Evolutionary conservation across 2,113 vertebrate species (phyloP).

Genomic region (Corythoichthys intestinalis): DNA sequence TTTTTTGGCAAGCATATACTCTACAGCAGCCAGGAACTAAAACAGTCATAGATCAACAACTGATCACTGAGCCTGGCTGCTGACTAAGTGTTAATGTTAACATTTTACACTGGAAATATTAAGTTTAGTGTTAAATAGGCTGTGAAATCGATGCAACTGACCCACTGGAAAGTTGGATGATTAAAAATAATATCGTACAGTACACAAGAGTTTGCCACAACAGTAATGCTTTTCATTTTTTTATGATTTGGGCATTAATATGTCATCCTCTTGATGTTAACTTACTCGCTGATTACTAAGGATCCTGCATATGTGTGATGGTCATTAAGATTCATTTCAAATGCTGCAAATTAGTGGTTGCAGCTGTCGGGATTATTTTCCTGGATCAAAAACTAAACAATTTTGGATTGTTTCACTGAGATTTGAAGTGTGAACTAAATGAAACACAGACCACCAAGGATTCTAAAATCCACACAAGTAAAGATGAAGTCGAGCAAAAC

Average conservation of each 20-base stretch:
- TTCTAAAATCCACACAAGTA: not conserved
- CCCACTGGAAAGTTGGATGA: conserved; percentile 6
- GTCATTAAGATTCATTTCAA: not conserved
- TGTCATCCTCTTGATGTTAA: not conserved
- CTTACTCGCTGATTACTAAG: not conserved
- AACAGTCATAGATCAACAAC: conserved; percentile 13
- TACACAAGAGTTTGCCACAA: not conserved
- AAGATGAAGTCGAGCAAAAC: not conserved
- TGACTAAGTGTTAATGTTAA: conserved; percentile 13
- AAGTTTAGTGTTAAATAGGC: not conserved
- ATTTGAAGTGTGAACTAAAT: not conserved
- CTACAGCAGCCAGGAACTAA: conserved; percentile 1
- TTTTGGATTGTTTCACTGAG: not conserved
- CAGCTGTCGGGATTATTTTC: not conserved
- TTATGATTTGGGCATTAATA: not conserved
- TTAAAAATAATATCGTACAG: not conserved
- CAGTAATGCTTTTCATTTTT: not conserved
- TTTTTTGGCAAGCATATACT: conserved; percentile 1
- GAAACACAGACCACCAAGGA: not conserved
- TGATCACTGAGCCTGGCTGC: conserved; percentile 2
- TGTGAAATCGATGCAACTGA: not conserved
- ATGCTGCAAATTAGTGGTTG: not conserved
- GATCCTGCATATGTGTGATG: not conserved
- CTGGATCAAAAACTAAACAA: not conserved
- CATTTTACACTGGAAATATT: conserved; percentile 1